These are phyloP conservation scores for Brachionichthys hirsutus DNA, from an alignment of 2,113 vertebrate genomes.

Conservation along the genomic window DNA sequence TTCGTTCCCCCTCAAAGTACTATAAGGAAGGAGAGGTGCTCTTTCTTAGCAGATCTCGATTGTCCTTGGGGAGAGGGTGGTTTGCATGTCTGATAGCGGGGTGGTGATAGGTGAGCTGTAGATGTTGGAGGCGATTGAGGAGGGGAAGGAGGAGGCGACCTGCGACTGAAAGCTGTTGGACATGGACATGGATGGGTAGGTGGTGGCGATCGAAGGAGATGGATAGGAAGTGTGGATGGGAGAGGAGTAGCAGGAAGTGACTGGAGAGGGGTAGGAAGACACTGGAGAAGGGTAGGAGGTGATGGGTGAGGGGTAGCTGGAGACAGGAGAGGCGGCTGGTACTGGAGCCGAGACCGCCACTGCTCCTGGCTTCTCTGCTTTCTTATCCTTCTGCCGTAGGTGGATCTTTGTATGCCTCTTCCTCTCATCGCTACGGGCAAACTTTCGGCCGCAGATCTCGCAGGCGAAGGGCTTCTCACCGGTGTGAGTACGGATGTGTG, in stretches of 20 bases:
- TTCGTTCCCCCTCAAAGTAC: slow-evolving; percentile 79
- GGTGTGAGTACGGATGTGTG: slow-evolving; percentile 97
- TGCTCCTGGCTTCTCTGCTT: slow-evolving; percentile 84
- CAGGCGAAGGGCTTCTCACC: slow-evolving; percentile 99
- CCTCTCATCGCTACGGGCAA: slow-evolving; percentile 95
- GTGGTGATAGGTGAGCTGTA: slow-evolving; percentile 89
- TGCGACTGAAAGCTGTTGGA: slow-evolving; percentile 87
- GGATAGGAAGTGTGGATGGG: slow-evolving; percentile 88
- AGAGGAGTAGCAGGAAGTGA: slow-evolving; percentile 88
- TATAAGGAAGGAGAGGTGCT: slow-evolving; percentile 58
- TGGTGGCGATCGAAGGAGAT: slow-evolving; percentile 88
- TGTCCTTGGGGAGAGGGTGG: slow-evolving; percentile 94
- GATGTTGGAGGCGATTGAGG: slow-evolving; percentile 83
- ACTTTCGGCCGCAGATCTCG: slow-evolving; percentile 98
- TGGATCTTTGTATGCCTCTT: slow-evolving; percentile 99
- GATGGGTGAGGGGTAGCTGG: slow-evolving; percentile 81
- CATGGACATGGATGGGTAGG: slow-evolving; percentile 86
- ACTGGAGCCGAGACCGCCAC: slow-evolving; percentile 61
- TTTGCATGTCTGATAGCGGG: slow-evolving; percentile 90
- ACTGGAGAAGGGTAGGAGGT: slow-evolving; percentile 84
- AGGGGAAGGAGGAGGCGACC: slow-evolving; percentile 83
- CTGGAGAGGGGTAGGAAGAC: slow-evolving; percentile 85
- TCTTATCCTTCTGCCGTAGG: slow-evolving; percentile 98
- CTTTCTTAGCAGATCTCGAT: slow-evolving; percentile 91
- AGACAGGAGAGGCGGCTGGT: slow-evolving; percentile 75